Conservation (phyloP, 2,888 invertebrate species). For the Acanthosepion lycidas region DNA sequence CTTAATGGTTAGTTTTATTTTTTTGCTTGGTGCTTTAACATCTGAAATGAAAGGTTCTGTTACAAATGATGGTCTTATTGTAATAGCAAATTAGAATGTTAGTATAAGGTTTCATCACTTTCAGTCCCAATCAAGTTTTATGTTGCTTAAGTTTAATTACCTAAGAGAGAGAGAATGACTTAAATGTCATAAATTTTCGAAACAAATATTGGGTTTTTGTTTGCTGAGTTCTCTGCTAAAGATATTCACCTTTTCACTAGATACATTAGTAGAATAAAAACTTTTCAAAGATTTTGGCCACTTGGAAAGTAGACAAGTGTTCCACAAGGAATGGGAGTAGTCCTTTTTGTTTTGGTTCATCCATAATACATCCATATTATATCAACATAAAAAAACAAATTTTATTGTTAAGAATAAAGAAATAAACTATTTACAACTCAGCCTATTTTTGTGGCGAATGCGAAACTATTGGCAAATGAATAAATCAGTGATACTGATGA, state of each 20-base stretch:
- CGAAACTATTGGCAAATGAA: too few species aligned
- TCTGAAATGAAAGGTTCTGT: background rate
- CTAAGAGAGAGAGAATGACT: background rate
- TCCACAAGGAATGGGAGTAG: too few species aligned
- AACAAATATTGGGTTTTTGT: background rate
- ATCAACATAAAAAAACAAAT: too few species aligned
- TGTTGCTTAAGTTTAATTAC: background rate
- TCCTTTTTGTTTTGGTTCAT: too few species aligned
- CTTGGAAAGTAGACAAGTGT: too few species aligned
- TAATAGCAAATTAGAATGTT: background rate
- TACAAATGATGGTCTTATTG: background rate
- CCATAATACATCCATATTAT: too few species aligned
- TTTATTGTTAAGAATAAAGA: too few species aligned
- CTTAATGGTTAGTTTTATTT: background rate
- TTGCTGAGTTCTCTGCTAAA: background rate
- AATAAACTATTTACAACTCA: too few species aligned
- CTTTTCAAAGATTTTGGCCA: background rate
- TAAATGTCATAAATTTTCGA: background rate
- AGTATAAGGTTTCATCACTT: background rate
- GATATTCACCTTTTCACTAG: background rate
- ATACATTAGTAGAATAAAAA: background rate
- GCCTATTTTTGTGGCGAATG: too few species aligned
- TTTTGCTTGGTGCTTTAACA: background rate
- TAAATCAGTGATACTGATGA: too few species aligned
- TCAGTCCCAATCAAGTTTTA: background rate